A percentile compares a stretch with the other conserved stretches of the same genome.
These are phyloP conservation scores for Oreochromis grahami DNA, from an alignment of 2,797 vertebrate species.

Conservation along the genomic window DNA sequence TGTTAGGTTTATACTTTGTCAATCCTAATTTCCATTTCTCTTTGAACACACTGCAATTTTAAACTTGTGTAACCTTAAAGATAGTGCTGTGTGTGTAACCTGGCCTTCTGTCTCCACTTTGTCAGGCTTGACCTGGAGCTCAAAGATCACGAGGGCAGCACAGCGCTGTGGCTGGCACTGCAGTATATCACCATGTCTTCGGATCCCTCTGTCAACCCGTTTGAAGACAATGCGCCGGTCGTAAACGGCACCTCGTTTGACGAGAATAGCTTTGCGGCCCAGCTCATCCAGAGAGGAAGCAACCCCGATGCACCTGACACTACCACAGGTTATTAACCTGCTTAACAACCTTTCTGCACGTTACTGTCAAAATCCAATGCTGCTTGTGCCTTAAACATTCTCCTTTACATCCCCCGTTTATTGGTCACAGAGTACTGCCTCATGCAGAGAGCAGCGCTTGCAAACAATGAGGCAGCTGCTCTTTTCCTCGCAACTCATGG, in stretches of 20 bases:
- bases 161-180: constrained; percentile 92
- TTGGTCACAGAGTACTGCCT: constrained; percentile 86
- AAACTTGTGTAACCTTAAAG: neutral
- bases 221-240: constrained; percentile 86
- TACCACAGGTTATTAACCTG: constrained; percentile 77
- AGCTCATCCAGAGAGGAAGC: constrained; percentile 91
- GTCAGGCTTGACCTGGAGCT: constrained; percentile 91
- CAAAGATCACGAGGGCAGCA: constrained; percentile 94
- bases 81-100: neutral
- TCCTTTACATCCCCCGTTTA: neutral
- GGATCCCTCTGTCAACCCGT: constrained; percentile 91
- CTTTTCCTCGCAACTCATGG: constrained; percentile 94
- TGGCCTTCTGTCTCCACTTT: neutral
- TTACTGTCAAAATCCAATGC: neutral
- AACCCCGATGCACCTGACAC: constrained; percentile 89
- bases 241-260: constrained; percentile 96
- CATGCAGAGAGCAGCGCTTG: constrained; percentile 89
- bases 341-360: neutral
- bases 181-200: constrained; percentile 93
- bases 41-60: neutral
- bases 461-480: constrained; percentile 90
- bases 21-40: neutral
- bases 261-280: constrained; percentile 94
- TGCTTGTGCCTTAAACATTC: neutral
- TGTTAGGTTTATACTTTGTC: neutral